Evolutionary conservation across 2,888 invertebrate species (phyloP), one percentile per base, ranked within the genome.

Genomic region (Ditula angustiorana): DNA sequence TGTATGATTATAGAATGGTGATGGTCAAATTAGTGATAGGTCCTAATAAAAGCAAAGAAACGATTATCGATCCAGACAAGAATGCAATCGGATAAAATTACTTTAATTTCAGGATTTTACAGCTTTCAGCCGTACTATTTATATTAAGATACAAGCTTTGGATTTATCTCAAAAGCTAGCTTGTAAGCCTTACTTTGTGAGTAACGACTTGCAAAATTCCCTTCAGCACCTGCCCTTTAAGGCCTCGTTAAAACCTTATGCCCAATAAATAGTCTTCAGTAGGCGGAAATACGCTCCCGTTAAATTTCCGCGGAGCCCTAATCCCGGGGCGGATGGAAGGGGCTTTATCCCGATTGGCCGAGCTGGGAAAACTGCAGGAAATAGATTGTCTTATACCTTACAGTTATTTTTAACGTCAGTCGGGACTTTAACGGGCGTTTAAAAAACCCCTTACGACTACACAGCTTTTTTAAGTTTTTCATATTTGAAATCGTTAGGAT

Each of bases 291-390:
- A 30, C 30, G 50, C 5, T 19, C 16, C 19, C 50, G 50, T 16
- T 30, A 19, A 30, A 50, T 50, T 50, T 50, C 50, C 47, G 24
- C 47, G 13, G 5, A n/a, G 44, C 44, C 3, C 19, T 50, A 24
- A 24, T 7, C 50, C 13, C 13, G 3, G n/a, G 2, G 30, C 21
- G 50, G 30, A 30, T 30, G 30, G 5, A 19, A n/a, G 23, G 24
- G 13, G 7, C 23, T 24, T 23, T 23, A 24, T 47, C 13, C 5
- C 47, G n/a, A 47, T 24, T 47, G 13, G 47, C 24, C 13, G 5
- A n/a, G 33, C n/a, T n/a, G n/a, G n/a, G n/a, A n/a, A n/a, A n/a
- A n/a, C n/a, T n/a, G n/a, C n/a, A n/a, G n/a, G n/a, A n/a, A n/a
- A n/a, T n/a, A n/a, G n/a, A n/a, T n/a, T n/a, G n/a, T n/a, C n/a